Evolutionary conservation across 2,888 invertebrate species (phyloP), one percentile per base, ranked within the genome.

Genomic region (Cheilosia impressa): DNA sequence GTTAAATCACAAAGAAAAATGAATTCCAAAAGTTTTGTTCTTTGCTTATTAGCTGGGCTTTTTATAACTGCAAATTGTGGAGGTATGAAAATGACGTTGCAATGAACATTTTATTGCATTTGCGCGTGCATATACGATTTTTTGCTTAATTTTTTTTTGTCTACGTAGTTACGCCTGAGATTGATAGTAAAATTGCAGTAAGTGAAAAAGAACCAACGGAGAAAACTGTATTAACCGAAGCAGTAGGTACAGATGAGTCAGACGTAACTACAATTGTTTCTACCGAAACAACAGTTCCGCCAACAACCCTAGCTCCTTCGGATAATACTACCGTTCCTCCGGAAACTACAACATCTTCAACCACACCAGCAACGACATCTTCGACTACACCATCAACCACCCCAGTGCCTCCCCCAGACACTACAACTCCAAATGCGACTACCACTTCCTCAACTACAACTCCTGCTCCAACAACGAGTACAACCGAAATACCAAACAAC

Each of bases 41-140:
- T 90, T 75, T 90, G 87, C 88, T 87, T 91, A 66, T 88, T 91
- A 52, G 88, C 90, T 27, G 91, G 89, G 68, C 88, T 91, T 60
- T 88, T 90, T 83, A 87, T 88, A 62, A 88, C 88, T 45, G 84
- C 88, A 73, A 88, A 88, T 82, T 88, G 89, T 87, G 75, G 89
- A 87, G 88, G 89, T 89, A 27, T 27, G 27, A 27, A 6, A 22
- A 83, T 75, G 88, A 80, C 62, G 63, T 82, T 63, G 72, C 84
- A 75, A 88, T 71, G 47, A 50, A 63, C 13, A 50, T 24, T 69
- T 58, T 47, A 72, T 43, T 79, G 80, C 69, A 69, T 76, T 75
- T 73, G 47, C 71, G 68, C 55, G 69, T 78, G 57, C 66, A 76
- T 57, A 73, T 47, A 27, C 63, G 10, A 73, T 69, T 68, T 58